Evolutionary conservation across 2,113 vertebrate species (phyloP), one percentile per base, ranked within the genome.

Genomic region (Datnioides undecimradiatus): DNA sequence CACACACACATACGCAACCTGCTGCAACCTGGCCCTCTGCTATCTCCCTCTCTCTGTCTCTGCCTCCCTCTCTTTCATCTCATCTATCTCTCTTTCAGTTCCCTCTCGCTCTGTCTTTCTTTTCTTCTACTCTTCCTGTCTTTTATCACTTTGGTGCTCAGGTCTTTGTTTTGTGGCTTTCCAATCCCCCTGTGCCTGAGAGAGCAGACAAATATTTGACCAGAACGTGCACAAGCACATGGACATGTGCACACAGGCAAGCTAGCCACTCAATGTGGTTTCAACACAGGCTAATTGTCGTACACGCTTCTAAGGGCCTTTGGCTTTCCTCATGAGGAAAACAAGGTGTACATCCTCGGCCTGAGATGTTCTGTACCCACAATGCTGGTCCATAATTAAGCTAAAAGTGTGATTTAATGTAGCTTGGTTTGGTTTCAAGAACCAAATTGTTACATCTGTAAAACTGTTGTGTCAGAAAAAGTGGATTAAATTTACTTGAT

Each of bases 131-230:
- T 93, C 93, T 93, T 94, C 93, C 93, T 93, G 91, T 93, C 93
- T 94, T 93, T 94, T 94, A 93, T 94, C 94, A 93, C 93, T 75
- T 91, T 45, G 69, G 78, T 88, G 85, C 85, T 89, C 85, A 82
- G 70, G 83, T 67, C 88, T 94, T 93, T 93, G 91, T 93, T 89
- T 89, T 82, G 74, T 36, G 10, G 73, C 63, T 75, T 82, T 87
- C 72, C 76, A 79, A 71, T 82, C 59, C 88, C 73, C 84, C 79
- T 82, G 71, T 78, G 86, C 86, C 84, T 83, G 63, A 90, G 88
- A 94, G 86, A 79, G 86, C 79, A 90, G 82, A 89, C 89, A 95
- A 95, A 95, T 94, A 95, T 95, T 95, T 94, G 89, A 92, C 86
- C 76, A 90, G 84, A 78, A 73, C 31, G 6, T 82, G 73, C 76